Evolutionary conservation across 2,797 vertebrate genomes (phyloP).

Genomic region (Alectoris magna): DNA sequence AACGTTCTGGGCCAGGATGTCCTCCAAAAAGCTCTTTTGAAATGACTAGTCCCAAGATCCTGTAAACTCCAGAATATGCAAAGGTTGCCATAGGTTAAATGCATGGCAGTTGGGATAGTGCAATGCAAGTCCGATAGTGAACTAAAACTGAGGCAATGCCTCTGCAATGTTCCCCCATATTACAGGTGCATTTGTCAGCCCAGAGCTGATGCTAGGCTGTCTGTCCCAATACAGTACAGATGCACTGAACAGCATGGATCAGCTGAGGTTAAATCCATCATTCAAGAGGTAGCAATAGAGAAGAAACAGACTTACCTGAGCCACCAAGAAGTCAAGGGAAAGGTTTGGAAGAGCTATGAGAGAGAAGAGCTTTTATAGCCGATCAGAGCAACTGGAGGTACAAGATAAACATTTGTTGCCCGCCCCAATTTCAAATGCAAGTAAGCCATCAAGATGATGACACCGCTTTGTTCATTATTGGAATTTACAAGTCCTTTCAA

Average conservation of each 20-base stretch:
- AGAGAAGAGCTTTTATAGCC: slow-evolving; percentile 41
- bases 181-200: fast-evolving
- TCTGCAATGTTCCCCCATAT: fast-evolving
- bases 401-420: background rate
- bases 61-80: background rate
- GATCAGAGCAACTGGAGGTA: background rate
- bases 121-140: background rate
- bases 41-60: background rate
- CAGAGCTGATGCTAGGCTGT: background rate
- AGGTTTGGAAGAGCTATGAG: background rate
- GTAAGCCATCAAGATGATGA: background rate
- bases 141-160: background rate
- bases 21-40: background rate
- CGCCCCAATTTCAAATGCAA: background rate
- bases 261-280: background rate
- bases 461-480: background rate
- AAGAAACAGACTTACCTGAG: slow-evolving; percentile 32
- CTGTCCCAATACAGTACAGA: fast-evolving
- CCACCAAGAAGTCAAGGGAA: background rate
- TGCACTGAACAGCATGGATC: background rate
- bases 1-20: background rate
- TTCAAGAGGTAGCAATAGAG: background rate
- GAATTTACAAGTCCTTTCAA: background rate
- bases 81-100: background rate
- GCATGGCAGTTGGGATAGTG: background rate